These are phyloP conservation scores for Sceloporus undulatus DNA, from an alignment of 2,113 vertebrate species.

Conservation along the genomic window DNA sequence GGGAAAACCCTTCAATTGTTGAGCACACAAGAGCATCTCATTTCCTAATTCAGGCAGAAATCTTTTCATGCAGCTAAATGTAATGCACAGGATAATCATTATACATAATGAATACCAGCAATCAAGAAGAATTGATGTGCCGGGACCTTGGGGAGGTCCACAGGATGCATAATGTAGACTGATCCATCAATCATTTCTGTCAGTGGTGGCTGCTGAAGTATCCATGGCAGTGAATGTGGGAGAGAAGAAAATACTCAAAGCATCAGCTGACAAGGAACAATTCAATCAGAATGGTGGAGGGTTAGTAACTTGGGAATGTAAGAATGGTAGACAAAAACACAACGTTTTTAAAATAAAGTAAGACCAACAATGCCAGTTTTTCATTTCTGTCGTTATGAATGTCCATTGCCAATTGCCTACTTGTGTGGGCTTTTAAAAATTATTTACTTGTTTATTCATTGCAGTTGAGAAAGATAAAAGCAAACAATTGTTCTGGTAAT, in stretches of 20 bases:
- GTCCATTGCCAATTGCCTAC: not conserved
- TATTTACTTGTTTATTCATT: not conserved
- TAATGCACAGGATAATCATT: slow-evolving; percentile 36
- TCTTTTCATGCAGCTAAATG: slow-evolving; percentile 35
- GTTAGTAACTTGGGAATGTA: slow-evolving; percentile 3
- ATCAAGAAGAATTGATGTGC: slow-evolving; percentile 32
- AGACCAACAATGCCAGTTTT: not conserved
- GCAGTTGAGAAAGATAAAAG: not conserved
- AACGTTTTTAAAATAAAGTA: not conserved
- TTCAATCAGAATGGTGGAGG: not conserved
- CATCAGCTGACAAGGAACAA: slow-evolving; percentile 12
- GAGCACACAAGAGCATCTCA: not conserved
- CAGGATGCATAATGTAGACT: slow-evolving; percentile 21
- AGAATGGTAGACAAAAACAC: not conserved
- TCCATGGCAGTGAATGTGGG: slow-evolving; percentile 3
- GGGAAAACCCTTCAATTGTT: not conserved
- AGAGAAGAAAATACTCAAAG: not conserved
- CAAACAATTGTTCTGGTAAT: not conserved
- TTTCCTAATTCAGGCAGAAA: not conserved
- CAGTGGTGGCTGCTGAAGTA: slow-evolving; percentile 8
- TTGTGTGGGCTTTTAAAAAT: not conserved
- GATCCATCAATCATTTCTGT: slow-evolving; percentile 36
- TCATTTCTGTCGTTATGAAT: not conserved
- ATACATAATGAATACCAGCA: slow-evolving; percentile 41
- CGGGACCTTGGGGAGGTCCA: slow-evolving; percentile 34